phyloP scores from a whole-genome alignment of 2,113 vertebrate species.

The Tinamus guttatus region DNA sequence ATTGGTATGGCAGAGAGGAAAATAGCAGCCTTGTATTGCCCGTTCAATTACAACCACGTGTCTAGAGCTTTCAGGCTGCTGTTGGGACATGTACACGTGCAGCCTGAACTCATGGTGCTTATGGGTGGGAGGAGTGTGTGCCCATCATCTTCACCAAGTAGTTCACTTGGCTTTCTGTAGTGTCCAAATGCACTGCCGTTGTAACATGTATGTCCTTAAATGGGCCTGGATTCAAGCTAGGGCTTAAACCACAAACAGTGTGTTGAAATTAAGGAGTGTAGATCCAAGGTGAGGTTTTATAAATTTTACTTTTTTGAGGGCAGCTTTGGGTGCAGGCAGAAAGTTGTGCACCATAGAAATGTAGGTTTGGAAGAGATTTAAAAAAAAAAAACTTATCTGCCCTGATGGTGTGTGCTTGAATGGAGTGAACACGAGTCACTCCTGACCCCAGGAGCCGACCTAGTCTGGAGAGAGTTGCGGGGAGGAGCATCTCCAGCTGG shows the following conservation, averaged over 20 bases:
- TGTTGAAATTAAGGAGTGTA: background rate
- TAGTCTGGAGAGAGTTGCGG: background rate
- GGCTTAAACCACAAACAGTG: background rate
- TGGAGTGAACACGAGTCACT: background rate
- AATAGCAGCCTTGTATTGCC: background rate
- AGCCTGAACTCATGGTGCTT: background rate
- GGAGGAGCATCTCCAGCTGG: background rate
- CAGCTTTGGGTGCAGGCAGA: background rate
- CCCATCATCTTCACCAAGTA: conserved; percentile 1
- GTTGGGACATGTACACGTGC: background rate
- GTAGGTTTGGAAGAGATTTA: background rate
- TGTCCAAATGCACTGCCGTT: conserved; percentile 12
- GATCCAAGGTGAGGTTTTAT: background rate
- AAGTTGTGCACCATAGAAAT: background rate
- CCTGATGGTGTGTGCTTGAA: fast-evolving
- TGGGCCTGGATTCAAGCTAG: background rate
- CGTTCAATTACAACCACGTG: background rate
- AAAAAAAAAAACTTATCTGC: background rate
- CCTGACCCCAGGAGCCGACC: background rate
- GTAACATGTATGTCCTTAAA: background rate
- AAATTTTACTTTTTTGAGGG: background rate
- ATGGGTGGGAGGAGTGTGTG: background rate
- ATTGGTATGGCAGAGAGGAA: background rate
- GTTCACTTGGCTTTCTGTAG: conserved; percentile 5
- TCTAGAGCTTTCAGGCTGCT: background rate